Evolutionary conservation across 2,113 vertebrate genomes (phyloP).

Genomic region (Phaetusa simplex): DNA sequence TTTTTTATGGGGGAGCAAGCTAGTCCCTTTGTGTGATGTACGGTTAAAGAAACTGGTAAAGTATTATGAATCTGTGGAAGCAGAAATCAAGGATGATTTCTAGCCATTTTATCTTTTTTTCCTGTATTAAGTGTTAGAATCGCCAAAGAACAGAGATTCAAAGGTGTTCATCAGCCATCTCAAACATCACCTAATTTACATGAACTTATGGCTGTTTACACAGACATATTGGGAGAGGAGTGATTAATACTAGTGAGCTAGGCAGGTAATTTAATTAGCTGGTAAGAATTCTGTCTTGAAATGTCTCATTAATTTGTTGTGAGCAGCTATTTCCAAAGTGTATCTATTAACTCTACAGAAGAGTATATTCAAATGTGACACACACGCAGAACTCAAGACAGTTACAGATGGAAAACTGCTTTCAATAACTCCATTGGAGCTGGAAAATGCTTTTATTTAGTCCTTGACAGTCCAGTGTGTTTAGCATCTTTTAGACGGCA

Average conservation of each 20-base stretch:
- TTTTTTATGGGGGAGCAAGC: not conserved
- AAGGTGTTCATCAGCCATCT: not conserved
- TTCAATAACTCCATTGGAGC: not conserved
- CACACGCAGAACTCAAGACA: not conserved
- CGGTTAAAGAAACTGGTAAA: not conserved
- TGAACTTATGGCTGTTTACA: constrained; percentile 22
- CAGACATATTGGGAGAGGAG: not conserved
- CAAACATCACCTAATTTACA: not conserved
- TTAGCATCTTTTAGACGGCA: not conserved
- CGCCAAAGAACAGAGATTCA: not conserved
- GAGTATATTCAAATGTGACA: not conserved
- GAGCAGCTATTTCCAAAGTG: not conserved
- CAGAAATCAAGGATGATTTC: not conserved
- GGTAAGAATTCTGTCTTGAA: constrained; percentile 30
- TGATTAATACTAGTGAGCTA: constrained; percentile 27
- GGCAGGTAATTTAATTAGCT: constrained; percentile 60
- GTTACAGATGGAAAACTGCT: not conserved
- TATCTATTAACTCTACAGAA: not conserved
- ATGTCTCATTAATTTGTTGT: constrained; percentile 26
- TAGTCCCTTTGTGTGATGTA: not conserved
- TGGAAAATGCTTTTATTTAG: not conserved
- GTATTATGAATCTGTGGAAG: not conserved
- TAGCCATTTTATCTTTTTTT: constrained; percentile 17
- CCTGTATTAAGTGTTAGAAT: not conserved
- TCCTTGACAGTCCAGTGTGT: not conserved